phyloP scores from a whole-genome alignment of 1,140 invertebrate species.

The Myzus persicae region DNA sequence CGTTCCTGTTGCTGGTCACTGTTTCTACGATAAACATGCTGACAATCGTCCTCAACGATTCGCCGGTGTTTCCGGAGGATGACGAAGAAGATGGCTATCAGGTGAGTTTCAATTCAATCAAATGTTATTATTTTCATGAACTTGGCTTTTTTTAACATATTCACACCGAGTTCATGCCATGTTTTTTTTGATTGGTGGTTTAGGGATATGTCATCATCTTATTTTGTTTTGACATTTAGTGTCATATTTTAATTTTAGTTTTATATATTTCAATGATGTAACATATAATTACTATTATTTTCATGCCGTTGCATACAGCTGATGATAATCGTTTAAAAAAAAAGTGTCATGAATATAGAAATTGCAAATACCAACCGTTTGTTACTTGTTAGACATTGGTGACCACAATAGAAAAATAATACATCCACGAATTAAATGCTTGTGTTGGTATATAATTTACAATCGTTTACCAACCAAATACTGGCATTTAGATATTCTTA shows the following conservation, averaged over 20 bases:
- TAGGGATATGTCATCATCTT: too few relatives aligned
- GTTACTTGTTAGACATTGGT: neutral
- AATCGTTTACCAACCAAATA: neutral
- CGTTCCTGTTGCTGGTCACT: conserved; percentile 86
- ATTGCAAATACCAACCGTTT: neutral
- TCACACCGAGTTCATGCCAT: too few relatives aligned
- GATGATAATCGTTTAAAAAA: too few relatives aligned
- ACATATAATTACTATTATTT: too few relatives aligned
- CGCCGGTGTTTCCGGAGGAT: conserved; percentile 79
- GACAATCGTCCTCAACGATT: conserved; percentile 88
- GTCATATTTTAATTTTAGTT: too few relatives aligned
- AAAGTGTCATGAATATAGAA: neutral
- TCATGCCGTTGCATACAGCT: too few relatives aligned
- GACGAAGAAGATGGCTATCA: conserved; percentile 58
- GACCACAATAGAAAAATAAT: neutral
- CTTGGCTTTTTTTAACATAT: too few relatives aligned
- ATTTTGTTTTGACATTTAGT: too few relatives aligned
- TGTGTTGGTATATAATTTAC: neutral
- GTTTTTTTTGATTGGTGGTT: too few relatives aligned
- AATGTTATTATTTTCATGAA: neutral
- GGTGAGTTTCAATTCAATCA: neutral
- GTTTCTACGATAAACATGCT: conserved; percentile 91
- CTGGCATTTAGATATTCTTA: neutral
- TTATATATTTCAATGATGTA: too few relatives aligned
- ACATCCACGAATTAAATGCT: neutral